Evolutionary conservation across 1,140 invertebrate genomes (phyloP).

Genomic region (Drosophila equinoxialis): DNA sequence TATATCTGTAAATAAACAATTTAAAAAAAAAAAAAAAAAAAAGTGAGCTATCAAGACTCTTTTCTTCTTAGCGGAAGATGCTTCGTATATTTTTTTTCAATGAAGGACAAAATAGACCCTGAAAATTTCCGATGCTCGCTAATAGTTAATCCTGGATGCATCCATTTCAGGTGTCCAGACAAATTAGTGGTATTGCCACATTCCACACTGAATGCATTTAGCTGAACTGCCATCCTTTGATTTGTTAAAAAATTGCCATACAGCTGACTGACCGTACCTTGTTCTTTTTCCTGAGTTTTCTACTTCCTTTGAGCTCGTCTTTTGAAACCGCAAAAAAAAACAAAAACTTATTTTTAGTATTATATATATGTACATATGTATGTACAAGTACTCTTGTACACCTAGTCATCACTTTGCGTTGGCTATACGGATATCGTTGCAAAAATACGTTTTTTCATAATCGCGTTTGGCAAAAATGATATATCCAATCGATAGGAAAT

Average conservation of each 20-base stretch:
- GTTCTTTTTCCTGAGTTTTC: too few species aligned
- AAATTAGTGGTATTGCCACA: slow-evolving; percentile 4
- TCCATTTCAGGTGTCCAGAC: background rate
- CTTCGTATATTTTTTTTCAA: background rate
- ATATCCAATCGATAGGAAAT: too few species aligned
- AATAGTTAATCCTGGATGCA: background rate
- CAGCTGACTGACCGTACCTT: background rate
- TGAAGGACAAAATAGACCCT: background rate
- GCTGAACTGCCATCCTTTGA: background rate
- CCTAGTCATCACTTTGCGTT: background rate
- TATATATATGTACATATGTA: too few species aligned
- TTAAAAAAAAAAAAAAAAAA: too few species aligned
- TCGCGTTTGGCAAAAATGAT: too few species aligned
- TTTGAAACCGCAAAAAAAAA: too few species aligned
- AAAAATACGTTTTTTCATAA: too few species aligned
- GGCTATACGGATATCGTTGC: too few species aligned
- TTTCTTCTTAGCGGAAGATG: background rate
- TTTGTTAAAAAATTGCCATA: slow-evolving; percentile 1
- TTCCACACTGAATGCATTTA: slow-evolving; percentile 2
- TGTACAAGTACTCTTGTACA: too few species aligned
- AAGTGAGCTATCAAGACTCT: background rate
- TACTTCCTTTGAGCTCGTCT: background rate
- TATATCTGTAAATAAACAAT: too few species aligned
- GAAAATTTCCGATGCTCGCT: background rate
- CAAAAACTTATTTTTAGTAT: too few species aligned